Percentiles rank a stretch among this genome's conserved stretches.
Evolutionary conservation across 1,140 invertebrate genomes (phyloP).

Genomic region (Belonocnema kinseyi): DNA sequence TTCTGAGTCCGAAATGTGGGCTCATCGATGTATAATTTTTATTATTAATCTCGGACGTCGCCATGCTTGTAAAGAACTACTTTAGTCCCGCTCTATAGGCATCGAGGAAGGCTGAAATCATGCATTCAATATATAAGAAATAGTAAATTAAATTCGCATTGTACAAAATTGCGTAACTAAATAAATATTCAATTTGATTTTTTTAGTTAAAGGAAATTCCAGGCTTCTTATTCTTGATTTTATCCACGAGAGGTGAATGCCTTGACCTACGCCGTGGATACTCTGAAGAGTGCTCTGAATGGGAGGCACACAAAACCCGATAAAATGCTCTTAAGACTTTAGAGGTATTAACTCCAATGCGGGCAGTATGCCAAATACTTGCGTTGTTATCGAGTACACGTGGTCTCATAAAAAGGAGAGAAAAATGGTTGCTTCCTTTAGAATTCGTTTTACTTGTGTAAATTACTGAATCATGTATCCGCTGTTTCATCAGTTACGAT

Average conservation of each 20-base stretch:
- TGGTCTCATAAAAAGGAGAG: not conserved
- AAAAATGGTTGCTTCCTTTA: not conserved
- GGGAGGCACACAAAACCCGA: conserved; percentile 4
- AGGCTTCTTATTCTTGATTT: not conserved
- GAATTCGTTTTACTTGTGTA: not conserved
- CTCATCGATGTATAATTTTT: no score
- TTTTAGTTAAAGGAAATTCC: not conserved
- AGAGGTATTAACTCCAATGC: not conserved
- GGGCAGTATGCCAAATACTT: conserved; percentile 18
- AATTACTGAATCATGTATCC: not conserved
- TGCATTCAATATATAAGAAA: no score
- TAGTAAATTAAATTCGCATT: no score
- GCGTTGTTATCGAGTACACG: not conserved
- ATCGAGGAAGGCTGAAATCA: no score
- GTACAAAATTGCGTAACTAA: not conserved
- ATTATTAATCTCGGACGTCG: no score
- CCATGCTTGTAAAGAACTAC: no score
- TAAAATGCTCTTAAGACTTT: conserved; percentile 5
- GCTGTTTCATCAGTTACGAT: no score
- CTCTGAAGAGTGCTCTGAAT: conserved; percentile 2
- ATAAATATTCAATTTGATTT: not conserved
- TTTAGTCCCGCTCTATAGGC: no score
- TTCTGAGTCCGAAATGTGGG: no score
- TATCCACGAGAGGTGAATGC: not conserved
- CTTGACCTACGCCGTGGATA: not conserved